Evolutionary conservation across 1,140 invertebrate species (phyloP).

Genomic region (Conopomorpha cramerella): DNA sequence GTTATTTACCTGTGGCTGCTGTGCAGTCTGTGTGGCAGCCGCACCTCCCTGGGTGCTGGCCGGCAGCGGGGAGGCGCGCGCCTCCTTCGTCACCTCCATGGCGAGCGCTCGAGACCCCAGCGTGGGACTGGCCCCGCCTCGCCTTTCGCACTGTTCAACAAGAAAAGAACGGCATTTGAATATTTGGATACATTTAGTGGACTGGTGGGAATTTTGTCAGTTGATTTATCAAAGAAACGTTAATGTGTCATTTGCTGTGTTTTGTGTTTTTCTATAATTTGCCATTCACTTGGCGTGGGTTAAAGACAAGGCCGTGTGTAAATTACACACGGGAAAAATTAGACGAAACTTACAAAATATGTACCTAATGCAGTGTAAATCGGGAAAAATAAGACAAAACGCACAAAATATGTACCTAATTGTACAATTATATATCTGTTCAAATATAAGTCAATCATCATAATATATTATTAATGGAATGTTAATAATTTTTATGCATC

Average conservation of each 20-base stretch:
- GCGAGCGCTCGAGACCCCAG: slow-evolving; percentile 39
- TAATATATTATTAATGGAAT: too few species aligned
- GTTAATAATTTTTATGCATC: too few species aligned
- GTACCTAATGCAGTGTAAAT: too few species aligned
- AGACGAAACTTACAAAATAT: too few species aligned
- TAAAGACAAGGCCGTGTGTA: neutral
- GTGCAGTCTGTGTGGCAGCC: slow-evolving; percentile 15
- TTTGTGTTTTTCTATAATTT: neutral
- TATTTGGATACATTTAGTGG: neutral
- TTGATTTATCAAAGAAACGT: neutral
- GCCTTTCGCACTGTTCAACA: slow-evolving; percentile 47
- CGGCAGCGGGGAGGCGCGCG: slow-evolving; percentile 35
- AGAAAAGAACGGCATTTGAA: slow-evolving; percentile 1
- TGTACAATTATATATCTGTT: too few species aligned
- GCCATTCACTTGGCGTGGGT: too few species aligned
- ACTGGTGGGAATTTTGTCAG: neutral
- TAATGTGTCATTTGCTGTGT: neutral
- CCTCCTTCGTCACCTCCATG: slow-evolving; percentile 56
- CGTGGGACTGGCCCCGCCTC: slow-evolving; percentile 44
- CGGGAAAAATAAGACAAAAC: too few species aligned
- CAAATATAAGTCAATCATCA: too few species aligned
- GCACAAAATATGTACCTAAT: too few species aligned
- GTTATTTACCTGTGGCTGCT: slow-evolving; percentile 30
- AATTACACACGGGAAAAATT: neutral
- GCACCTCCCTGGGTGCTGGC: slow-evolving; percentile 19